Evolutionary conservation across 2,888 invertebrate genomes (phyloP).

Genomic region (Nomada ruficornis): DNA sequence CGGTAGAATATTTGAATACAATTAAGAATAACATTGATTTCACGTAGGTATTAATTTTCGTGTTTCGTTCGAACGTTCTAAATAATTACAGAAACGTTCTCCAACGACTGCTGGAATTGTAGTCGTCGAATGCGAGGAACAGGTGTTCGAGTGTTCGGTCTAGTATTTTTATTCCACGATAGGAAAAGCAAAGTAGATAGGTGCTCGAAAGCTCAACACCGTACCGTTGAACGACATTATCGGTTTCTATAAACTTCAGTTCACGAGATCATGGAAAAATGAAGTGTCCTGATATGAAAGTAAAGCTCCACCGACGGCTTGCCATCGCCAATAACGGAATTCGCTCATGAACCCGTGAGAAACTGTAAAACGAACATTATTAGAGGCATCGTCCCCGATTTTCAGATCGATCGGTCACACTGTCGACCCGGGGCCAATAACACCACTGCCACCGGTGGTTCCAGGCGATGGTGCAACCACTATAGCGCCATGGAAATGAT

Average conservation of each 20-base stretch:
- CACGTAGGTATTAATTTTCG: too few species aligned
- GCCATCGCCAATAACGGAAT: conserved; percentile 43
- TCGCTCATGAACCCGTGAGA: conserved; percentile 45
- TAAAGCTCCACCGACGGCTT: conserved; percentile 22
- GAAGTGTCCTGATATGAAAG: conserved; percentile 44
- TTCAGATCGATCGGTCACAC: conserved; percentile 56
- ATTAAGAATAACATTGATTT: too few species aligned
- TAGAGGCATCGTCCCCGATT: conserved; percentile 55
- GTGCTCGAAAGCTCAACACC: not conserved
- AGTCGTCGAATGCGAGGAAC: too few species aligned
- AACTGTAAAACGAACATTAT: conserved; percentile 60
- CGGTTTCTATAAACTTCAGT: conserved; percentile 22
- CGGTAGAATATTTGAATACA: too few species aligned
- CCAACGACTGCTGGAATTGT: too few species aligned
- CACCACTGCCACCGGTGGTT: conserved; percentile 55
- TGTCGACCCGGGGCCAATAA: conserved; percentile 58
- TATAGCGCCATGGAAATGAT: conserved; percentile 50
- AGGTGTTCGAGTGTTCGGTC: too few species aligned
- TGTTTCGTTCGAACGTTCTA: too few species aligned
- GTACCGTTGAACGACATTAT: not conserved
- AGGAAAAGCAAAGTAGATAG: too few species aligned
- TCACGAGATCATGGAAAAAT: conserved; percentile 31
- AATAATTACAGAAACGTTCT: too few species aligned
- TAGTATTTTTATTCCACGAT: too few species aligned
- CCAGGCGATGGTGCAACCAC: conserved; percentile 29